Base-by-base conservation (phyloP, 2,113 vertebrate species). In the Colius striatus region DNA sequence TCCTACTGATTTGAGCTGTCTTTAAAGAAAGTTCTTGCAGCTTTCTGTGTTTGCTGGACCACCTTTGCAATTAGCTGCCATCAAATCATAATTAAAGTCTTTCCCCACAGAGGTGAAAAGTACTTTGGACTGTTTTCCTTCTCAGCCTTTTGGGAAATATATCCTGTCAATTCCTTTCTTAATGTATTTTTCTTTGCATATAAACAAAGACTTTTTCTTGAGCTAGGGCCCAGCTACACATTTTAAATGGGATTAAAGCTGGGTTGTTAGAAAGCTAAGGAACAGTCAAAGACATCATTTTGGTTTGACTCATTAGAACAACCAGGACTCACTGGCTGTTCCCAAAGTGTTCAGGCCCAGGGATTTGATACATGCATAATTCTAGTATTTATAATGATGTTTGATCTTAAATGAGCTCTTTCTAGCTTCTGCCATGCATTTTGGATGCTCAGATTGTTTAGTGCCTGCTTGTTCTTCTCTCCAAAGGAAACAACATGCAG, bases 401-500 rank as follows among this genome's bases (percentile, higher is more conserved):
- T 4, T 84, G 93, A 75, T 93, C 94, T 80, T 96, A 97, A 95
- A 94, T 93, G 90, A 96, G 86, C n/a, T 92, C 86, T 57, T 96
- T 82, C 73, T 76, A 94, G 26, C 65, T 91, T 91, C 78, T 94
- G 89, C 75, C 94, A 91, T 94, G 96, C 91, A 94, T 95, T 95
- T 95, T 90, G 88, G 90, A 95, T 95, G 90, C 75, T 91, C 6
- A 0, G 4, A 58, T 92, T 95, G 92, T 94, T 95, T 92, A 96
- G 85, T 43, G 80, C 53, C 76, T 82, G 70, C 88, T 90, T 90
- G 45, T 75, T 95, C 92, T 90, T 83, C 61, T 90, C 96, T 97
- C 94, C 57, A 70, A 96, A 94, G 96, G 92, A 96, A 96, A 94
- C 70, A 93, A 93, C 77, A 89, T 90, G 94, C 86, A 92, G 95